Percentiles rank a stretch among this genome's conserved stretches.
These are phyloP conservation scores for Montipora sp. DNA, from an alignment of 64 coral and sea anemone genomes.

Conservation along the genomic window DNA sequence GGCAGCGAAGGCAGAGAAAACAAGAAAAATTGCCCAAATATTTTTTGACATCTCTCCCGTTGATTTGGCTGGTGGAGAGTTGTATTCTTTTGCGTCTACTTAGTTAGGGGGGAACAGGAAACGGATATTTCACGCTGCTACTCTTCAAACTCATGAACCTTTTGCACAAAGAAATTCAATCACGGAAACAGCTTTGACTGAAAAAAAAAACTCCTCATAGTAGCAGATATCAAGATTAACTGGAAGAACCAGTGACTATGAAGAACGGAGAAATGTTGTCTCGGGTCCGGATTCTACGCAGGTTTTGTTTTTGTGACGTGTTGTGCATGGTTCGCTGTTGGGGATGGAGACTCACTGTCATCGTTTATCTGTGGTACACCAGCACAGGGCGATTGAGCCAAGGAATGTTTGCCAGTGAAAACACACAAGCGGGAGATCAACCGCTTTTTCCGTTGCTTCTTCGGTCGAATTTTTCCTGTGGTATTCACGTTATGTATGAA, in stretches of 20 bases:
- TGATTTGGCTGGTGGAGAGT: slow-evolving; percentile 17
- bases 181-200: background rate
- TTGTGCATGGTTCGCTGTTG: slow-evolving; percentile 11
- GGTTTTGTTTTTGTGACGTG: slow-evolving; percentile 1
- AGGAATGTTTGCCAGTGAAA: slow-evolving; percentile 19
- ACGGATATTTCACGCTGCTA: slow-evolving; percentile 42
- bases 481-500: slow-evolving; percentile 28
- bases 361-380: slow-evolving; percentile 26
- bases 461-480: slow-evolving; percentile 18
- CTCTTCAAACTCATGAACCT: background rate
- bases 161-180: slow-evolving; percentile 7
- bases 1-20: background rate
- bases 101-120: slow-evolving; percentile 34
- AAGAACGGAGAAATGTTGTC: background rate
- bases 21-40: background rate
- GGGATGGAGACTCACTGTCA: background rate
- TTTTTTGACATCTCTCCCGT: slow-evolving; percentile 32
- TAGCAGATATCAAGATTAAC: background rate
- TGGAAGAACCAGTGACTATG: background rate
- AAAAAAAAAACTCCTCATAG: background rate
- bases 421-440: slow-evolving; percentile 24
- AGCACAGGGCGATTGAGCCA: slow-evolving; percentile 1
- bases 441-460: slow-evolving; percentile 36
- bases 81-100: slow-evolving; percentile 40
- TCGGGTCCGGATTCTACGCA: background rate